Conservation (phyloP, 2,113 vertebrate species). For the Semnopithecus entellus region DNA sequence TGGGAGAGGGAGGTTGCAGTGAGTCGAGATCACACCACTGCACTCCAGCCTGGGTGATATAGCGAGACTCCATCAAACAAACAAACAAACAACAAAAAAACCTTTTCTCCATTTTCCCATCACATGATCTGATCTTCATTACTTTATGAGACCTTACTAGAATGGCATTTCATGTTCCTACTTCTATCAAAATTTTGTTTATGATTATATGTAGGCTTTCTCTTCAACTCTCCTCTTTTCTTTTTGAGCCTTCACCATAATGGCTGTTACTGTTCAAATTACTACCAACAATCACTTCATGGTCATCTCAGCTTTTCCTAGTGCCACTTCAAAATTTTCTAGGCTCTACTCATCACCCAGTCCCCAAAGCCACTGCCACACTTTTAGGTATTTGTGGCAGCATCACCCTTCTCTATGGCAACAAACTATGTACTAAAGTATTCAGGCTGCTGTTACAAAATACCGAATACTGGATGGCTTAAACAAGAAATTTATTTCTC, state of each 20-base stretch:
- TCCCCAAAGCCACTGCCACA: not conserved
- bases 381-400: too few relatives aligned
- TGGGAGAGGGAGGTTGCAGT: too few relatives aligned
- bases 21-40: too few relatives aligned
- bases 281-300: not conserved
- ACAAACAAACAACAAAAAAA: too few relatives aligned
- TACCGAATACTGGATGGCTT: too few relatives aligned
- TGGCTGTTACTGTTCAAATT: not conserved
- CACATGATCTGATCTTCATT: too few relatives aligned
- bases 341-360: not conserved
- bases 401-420: not conserved
- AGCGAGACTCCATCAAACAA: too few relatives aligned
- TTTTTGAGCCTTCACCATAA: not conserved
- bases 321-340: not conserved
- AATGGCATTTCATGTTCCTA: too few relatives aligned
- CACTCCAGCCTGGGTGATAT: too few relatives aligned
- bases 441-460: not conserved
- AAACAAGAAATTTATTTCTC: not conserved
- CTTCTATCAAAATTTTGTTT: too few relatives aligned
- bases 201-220: not conserved
- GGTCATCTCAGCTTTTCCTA: not conserved
- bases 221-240: not conserved
- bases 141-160: not conserved
- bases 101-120: too few relatives aligned
- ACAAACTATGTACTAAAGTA: not conserved